phyloP scores from a whole-genome alignment of 2,888 invertebrate species.

The Megamerina dolium region DNA sequence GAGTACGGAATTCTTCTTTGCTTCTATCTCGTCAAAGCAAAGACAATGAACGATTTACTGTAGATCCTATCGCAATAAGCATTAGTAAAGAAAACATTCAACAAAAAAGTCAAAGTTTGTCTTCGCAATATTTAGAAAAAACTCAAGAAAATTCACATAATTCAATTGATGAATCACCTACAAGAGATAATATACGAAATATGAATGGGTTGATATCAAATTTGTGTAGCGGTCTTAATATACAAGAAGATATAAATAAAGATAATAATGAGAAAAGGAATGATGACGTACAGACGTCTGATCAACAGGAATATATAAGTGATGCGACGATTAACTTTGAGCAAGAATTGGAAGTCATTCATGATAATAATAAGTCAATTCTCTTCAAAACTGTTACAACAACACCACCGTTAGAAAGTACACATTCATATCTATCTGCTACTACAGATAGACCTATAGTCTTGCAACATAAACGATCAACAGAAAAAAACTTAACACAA shows the following conservation, averaged over 20 bases:
- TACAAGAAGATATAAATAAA: conserved; percentile 7
- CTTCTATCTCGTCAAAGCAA: conserved; percentile 22
- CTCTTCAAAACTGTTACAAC: no score
- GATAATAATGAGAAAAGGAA: conserved; percentile 14
- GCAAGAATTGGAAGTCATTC: background rate
- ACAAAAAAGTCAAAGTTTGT: conserved; percentile 43
- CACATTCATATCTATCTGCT: conserved; percentile 13
- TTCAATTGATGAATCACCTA: conserved; percentile 30
- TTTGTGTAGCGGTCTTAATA: conserved; percentile 29
- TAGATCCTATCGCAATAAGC: conserved; percentile 31
- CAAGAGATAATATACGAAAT: no score
- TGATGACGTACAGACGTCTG: conserved; percentile 26
- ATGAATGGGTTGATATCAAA: conserved; percentile 37
- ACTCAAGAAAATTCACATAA: conserved; percentile 42
- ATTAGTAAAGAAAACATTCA: conserved; percentile 47
- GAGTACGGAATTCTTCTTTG: conserved; percentile 34
- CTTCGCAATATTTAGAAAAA: conserved; percentile 40
- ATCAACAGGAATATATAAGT: conserved; percentile 6
- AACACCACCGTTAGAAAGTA: background rate
- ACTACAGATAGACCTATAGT: conserved; percentile 54
- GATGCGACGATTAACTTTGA: background rate
- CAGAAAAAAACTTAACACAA: conserved; percentile 53
- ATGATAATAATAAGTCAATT: no score
- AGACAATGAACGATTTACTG: conserved; percentile 11
- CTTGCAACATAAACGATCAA: conserved; percentile 60